Conservation (phyloP, 1,140 invertebrate species). For the Daktulosphaira vitifoliae region DNA sequence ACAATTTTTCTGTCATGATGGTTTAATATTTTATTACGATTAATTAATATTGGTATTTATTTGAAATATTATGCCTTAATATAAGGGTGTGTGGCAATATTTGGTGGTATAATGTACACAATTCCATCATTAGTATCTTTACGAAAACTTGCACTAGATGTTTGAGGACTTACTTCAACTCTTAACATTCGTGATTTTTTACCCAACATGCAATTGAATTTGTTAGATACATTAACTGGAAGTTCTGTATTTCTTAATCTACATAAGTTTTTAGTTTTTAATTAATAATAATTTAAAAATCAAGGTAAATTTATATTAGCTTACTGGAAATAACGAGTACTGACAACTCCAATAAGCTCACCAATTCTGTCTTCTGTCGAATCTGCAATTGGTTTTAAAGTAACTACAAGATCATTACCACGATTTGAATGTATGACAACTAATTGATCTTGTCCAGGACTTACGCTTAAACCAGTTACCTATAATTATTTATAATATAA, state of each 20-base stretch:
- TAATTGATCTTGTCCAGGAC: constrained; percentile 77
- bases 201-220: constrained; percentile 63
- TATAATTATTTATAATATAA: constrained; percentile 40
- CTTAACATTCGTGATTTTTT: constrained; percentile 55
- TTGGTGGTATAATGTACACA: constrained; percentile 49
- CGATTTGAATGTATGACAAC: constrained; percentile 78
- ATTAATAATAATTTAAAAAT: neutral
- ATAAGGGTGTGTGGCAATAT: constrained; percentile 40
- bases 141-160: constrained; percentile 52
- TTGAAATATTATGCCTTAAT: neutral
- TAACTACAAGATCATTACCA: constrained; percentile 84
- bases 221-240: constrained; percentile 54
- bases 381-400: constrained; percentile 49
- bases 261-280: neutral
- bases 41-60: too few relatives aligned
- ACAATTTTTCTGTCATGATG: too few relatives aligned
- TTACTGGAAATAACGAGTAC: constrained; percentile 64
- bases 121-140: constrained; percentile 49
- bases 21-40: too few relatives aligned
- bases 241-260: constrained; percentile 54
- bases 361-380: constrained; percentile 62
- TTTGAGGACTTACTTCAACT: constrained; percentile 53
- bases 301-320: constrained; percentile 38
- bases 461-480: constrained; percentile 72
- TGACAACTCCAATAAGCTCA: constrained; percentile 78